Evolutionary conservation across 2,797 vertebrate genomes (phyloP).

Genomic region (Siniperca scherzeri): DNA sequence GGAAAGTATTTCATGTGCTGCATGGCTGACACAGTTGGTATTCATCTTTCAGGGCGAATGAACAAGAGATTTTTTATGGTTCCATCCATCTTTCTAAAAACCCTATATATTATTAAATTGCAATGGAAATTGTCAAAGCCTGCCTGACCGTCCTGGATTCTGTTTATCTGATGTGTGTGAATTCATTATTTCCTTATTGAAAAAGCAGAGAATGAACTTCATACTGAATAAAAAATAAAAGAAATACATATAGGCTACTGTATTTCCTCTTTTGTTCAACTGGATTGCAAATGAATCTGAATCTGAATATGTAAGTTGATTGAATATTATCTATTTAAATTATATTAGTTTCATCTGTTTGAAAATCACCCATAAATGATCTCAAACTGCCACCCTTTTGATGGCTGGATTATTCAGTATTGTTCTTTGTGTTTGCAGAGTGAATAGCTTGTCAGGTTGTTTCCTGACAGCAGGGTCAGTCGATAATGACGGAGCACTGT

Average conservation of each 20-base stretch:
- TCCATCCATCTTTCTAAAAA: conserved; percentile 41
- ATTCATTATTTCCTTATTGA: conserved; percentile 37
- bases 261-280: conserved; percentile 1
- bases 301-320: conserved; percentile 17
- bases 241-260: background rate
- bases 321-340: conserved; percentile 17
- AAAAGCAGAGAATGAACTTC: conserved; percentile 14
- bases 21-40: conserved; percentile 58
- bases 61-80: conserved; percentile 48
- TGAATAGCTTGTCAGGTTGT: conserved; percentile 49
- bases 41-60: conserved; percentile 58
- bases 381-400: conserved; percentile 12
- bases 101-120: conserved; percentile 31
- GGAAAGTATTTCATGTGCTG: conserved; percentile 66
- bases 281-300: conserved; percentile 15
- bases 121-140: conserved; percentile 42
- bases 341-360: background rate
- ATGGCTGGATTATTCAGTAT: conserved; percentile 43
- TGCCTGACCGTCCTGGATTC: conserved; percentile 25
- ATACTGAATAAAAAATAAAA: conserved; percentile 7
- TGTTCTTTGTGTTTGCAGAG: conserved; percentile 43
- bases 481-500: conserved; percentile 64
- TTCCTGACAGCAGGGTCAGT: conserved; percentile 60
- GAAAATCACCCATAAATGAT: conserved; percentile 32
- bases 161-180: conserved; percentile 25